Conservation (phyloP, 2,113 vertebrate species). For the Cranoglanis bouderius region DNA sequence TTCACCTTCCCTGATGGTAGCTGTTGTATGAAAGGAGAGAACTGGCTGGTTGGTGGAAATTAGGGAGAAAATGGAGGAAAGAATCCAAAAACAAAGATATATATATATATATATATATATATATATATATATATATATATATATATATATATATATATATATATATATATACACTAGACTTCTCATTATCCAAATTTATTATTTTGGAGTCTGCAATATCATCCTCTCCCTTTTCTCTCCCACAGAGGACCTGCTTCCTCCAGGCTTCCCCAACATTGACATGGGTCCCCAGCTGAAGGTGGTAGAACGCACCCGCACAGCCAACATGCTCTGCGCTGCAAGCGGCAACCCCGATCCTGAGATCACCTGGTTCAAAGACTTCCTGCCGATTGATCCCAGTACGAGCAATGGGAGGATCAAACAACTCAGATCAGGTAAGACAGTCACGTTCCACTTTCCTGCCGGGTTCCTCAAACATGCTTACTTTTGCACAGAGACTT, state of each 20-base stretch:
- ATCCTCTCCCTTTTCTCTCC: background rate
- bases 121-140: too few relatives aligned
- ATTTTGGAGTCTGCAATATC: background rate
- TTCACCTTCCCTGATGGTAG: background rate
- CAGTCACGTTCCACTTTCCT: background rate
- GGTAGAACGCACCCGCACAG: slow-evolving; percentile 92
- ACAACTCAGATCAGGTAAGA: slow-evolving; percentile 92
- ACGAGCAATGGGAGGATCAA: slow-evolving; percentile 93
- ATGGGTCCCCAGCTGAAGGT: slow-evolving; percentile 99
- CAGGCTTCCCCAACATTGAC: slow-evolving; percentile 94
- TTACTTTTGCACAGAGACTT: background rate
- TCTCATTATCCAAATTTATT: background rate
- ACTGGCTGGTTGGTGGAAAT: background rate
- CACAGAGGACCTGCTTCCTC: slow-evolving; percentile 94
- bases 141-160: too few relatives aligned
- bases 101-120: too few relatives aligned
- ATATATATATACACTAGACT: background rate
- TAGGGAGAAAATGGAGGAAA: background rate
- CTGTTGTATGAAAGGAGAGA: background rate
- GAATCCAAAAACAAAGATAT: background rate
- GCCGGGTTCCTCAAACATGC: background rate
- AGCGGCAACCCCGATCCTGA: slow-evolving; percentile 96
- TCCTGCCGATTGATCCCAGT: slow-evolving; percentile 92
- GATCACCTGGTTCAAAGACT: slow-evolving; percentile 99
- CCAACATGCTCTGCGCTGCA: slow-evolving; percentile 96